Base-by-base conservation (phyloP, 2,888 invertebrate genomes). In the Metacarcinus magister region DNA sequence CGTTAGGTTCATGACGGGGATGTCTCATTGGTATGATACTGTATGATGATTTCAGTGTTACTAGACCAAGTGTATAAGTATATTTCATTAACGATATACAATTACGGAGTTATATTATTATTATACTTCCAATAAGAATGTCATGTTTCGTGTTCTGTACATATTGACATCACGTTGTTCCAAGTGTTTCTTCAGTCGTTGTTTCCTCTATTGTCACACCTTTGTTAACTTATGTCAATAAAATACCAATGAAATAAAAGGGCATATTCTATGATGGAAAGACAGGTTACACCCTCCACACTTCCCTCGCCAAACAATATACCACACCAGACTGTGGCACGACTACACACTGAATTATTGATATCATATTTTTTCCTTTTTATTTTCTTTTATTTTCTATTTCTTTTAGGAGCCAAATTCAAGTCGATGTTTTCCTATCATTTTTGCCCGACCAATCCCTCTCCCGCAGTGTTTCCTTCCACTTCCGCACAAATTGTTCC, bases 361-460 rank as follows among this genome's bases (percentile, higher is more conserved):
- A 82, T 82, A 32, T 82, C 32, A 23, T 10, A 82, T 82, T 82
- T 82, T 82, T 10, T 13, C 10, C 2, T 82, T 7, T 19, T 23
- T 67, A 19, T 23, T 67, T 67, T 67, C 0, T 67, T 28, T 5
- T n/a, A 19, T 82, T 3, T 32, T 82, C 3, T 28, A 82, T 82
- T 82, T 39, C 39, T 39, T 39, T 39, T 39, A 39, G 39, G 39
- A 39, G 39, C 39, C 39, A 2, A 39, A 39, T 39, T 82, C 28
- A 82, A 82, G 28, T 82, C 10, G 82, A 82, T 82, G 82, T 82
- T 82, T 82, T 82, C 82, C 32, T 32, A 32, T 82, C 82, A 82
- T 32, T 82, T 82, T 82, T 82, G 82, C 32, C 82, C 8, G 10
- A 2, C n/a, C 16, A 75, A 75, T 75, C 75, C 75, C 75, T 75